Conservation (phyloP, 2,888 invertebrate genomes). For the Phyllotreta striolata region DNA sequence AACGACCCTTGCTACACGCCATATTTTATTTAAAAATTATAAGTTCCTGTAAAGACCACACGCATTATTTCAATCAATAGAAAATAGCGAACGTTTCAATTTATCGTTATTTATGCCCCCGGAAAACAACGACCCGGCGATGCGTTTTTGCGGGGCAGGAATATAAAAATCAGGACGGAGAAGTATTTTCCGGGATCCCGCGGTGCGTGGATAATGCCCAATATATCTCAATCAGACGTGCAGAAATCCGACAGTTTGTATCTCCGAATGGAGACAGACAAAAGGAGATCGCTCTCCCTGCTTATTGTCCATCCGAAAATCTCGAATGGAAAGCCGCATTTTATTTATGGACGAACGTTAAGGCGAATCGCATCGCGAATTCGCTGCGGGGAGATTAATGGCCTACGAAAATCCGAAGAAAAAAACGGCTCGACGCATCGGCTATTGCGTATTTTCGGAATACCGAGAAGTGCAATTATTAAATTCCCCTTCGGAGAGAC, state of each 20-base stretch:
- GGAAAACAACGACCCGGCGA: too few relatives aligned
- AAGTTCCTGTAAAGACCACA: too few relatives aligned
- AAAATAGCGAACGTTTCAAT: too few relatives aligned
- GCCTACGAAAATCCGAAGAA: conserved; percentile 43
- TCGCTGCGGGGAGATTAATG: conserved; percentile 44
- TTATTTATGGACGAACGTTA: conserved; percentile 51
- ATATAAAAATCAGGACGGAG: conserved; percentile 45
- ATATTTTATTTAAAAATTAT: too few relatives aligned
- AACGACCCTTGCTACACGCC: background rate
- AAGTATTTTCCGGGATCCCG: conserved; percentile 42
- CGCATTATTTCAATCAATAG: too few relatives aligned
- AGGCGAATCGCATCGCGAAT: conserved; percentile 41
- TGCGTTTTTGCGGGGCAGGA: background rate
- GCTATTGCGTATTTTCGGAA: too few relatives aligned
- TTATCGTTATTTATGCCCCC: too few relatives aligned
- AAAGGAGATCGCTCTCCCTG: conserved; percentile 46
- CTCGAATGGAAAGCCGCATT: conserved; percentile 52
- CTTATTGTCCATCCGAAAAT: conserved; percentile 42
- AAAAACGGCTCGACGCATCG: conserved; percentile 28
- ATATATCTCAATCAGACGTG: conserved; percentile 54
- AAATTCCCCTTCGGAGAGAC: background rate
- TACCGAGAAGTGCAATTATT: too few relatives aligned
- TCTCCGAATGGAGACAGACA: conserved; percentile 50
- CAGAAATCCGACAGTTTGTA: conserved; percentile 54
- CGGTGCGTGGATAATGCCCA: conserved; percentile 46